A percentile compares a stretch with the other conserved stretches of the same genome.
Evolutionary conservation across 2,797 vertebrate species (phyloP).

Genomic region (Catharus ustulatus): DNA sequence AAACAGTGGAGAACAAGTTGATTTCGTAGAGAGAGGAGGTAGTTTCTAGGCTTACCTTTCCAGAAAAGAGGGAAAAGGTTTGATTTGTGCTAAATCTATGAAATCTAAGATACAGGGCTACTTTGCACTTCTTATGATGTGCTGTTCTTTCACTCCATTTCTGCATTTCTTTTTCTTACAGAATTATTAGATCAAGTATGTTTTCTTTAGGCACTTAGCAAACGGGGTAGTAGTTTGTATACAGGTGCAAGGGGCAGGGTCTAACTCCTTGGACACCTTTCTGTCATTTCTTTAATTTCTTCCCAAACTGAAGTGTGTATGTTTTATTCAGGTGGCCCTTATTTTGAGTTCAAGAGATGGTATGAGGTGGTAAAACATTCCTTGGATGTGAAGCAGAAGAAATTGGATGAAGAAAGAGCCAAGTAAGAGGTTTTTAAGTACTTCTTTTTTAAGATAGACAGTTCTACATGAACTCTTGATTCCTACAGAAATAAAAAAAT

Average conservation of each 20-base stretch:
- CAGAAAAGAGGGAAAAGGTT: neutral
- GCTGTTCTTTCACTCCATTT: neutral
- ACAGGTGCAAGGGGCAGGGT: neutral
- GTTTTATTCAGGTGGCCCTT: constrained; percentile 54
- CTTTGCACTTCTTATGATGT: neutral
- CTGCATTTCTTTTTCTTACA: neutral
- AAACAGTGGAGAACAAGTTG: neutral
- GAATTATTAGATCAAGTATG: neutral
- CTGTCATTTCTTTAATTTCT: neutral
- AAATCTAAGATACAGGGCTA: neutral
- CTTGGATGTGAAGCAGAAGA: constrained; percentile 71
- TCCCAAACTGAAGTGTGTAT: neutral
- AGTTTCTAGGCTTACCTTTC: neutral
- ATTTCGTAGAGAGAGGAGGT: neutral
- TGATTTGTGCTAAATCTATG: neutral
- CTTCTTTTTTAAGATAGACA: neutral
- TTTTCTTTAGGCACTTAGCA: neutral
- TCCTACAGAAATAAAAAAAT: neutral
- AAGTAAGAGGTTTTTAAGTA: constrained; percentile 66
- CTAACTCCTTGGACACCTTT: neutral
- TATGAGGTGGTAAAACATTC: constrained; percentile 75
- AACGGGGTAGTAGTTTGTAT: neutral
- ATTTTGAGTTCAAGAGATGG: constrained; percentile 81
- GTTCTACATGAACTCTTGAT: neutral
- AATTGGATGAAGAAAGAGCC: constrained; percentile 75